Percentiles rank a stretch among this genome's conserved stretches.
Conservation (phyloP, 2,888 invertebrate species). For the Atethmia centrago region DNA sequence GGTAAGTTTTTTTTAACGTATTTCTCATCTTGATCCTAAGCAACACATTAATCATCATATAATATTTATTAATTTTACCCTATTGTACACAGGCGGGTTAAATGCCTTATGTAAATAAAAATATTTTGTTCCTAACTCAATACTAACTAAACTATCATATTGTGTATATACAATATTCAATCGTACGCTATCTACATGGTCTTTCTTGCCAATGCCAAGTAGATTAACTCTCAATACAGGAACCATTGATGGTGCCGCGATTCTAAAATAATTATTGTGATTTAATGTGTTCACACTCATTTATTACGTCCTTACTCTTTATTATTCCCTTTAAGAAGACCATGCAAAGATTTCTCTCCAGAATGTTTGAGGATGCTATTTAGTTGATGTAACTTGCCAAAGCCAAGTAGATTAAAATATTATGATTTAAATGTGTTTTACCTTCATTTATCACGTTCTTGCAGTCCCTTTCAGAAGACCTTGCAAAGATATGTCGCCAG, state of each 20-base stretch:
- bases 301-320: too few species aligned
- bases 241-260: background rate
- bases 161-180: background rate
- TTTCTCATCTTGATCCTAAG: background rate
- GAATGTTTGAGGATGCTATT: slow-evolving; percentile 75
- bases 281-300: too few species aligned
- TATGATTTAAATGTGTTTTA: background rate
- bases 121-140: background rate
- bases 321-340: slow-evolving; percentile 61
- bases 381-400: too few species aligned
- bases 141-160: background rate
- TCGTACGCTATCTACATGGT: background rate
- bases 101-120: background rate
- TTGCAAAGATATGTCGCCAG: slow-evolving; percentile 70
- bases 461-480: slow-evolving; percentile 62
- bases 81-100: background rate
- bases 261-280: background rate
- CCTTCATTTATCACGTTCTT: background rate
- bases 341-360: slow-evolving; percentile 71
- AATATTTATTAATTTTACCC: background rate
- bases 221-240: background rate
- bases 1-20: slow-evolving; percentile 49
- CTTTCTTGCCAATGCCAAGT: background rate
- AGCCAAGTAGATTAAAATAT: too few species aligned
- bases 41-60: background rate